These are phyloP conservation scores for Eupelmus urozonus DNA, from an alignment of 2,888 invertebrate species.

Conservation along the genomic window DNA sequence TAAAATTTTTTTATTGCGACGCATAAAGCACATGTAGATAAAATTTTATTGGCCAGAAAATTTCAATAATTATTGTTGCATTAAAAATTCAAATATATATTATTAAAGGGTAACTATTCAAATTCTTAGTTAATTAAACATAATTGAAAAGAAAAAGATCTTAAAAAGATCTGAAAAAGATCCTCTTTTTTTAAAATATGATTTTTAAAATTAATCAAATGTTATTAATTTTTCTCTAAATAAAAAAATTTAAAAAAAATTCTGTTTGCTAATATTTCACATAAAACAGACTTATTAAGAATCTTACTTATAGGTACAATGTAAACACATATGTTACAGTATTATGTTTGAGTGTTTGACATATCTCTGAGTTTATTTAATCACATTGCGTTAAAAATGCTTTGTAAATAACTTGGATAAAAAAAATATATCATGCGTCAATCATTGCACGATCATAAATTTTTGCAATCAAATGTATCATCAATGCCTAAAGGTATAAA, in stretches of 20 bases:
- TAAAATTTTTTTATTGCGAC: background rate
- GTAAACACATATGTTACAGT: conserved; percentile 15
- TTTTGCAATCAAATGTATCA: background rate
- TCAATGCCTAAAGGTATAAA: background rate
- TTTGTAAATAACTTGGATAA: background rate
- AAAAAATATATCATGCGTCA: background rate
- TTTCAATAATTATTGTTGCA: no score
- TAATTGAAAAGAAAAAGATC: no score
- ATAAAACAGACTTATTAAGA: conserved; percentile 19
- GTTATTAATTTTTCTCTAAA: background rate
- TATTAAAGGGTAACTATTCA: no score
- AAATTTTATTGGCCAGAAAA: no score
- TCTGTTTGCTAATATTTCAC: conserved; percentile 5
- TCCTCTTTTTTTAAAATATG: no score
- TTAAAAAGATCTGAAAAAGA: no score
- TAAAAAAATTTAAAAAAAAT: background rate
- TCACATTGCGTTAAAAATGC: background rate
- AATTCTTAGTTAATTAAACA: no score
- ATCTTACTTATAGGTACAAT: conserved; percentile 21
- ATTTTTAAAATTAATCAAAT: no score
- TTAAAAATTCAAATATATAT: no score
- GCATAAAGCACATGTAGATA: no score
- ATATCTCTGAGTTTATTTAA: conserved; percentile 21
- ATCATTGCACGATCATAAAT: background rate
- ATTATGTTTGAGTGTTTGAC: conserved; percentile 11